These are phyloP conservation scores for Drosophila trichaetosa DNA, from an alignment of 2,888 invertebrate genomes.

Conservation along the genomic window DNA sequence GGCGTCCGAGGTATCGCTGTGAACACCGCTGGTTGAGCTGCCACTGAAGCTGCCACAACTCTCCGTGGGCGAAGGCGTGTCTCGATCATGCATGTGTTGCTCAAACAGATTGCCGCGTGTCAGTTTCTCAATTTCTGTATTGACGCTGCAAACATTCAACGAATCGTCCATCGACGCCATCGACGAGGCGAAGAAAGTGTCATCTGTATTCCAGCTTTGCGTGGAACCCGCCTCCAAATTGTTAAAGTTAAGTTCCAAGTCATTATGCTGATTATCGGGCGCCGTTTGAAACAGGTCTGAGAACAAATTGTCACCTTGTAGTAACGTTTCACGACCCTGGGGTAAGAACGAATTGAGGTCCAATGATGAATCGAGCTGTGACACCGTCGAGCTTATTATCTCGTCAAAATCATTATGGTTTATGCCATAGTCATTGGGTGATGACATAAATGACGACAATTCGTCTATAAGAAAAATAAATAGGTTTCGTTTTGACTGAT, in stretches of 20 bases:
- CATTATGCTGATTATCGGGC: conserved; percentile 31
- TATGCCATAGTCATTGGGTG: conserved; percentile 72
- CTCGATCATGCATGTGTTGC: conserved; percentile 61
- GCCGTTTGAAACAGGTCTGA: conserved; percentile 45
- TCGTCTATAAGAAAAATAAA: conserved; percentile 67
- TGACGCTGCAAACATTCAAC: conserved; percentile 75
- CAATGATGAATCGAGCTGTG: conserved; percentile 71
- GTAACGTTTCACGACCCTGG: conserved; percentile 24
- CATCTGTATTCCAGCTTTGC: conserved; percentile 41
- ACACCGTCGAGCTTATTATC: conserved; percentile 76
- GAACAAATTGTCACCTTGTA: conserved; percentile 43
- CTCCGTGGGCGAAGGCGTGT: conserved; percentile 82
- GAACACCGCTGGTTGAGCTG: conserved; percentile 79
- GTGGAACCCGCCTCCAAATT: conserved; percentile 55
- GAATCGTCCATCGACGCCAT: conserved; percentile 25
- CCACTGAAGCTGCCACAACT: conserved; percentile 76
- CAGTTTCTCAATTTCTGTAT: conserved; percentile 67
- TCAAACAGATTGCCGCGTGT: conserved; percentile 57
- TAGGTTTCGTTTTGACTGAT: neutral
- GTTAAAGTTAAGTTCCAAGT: conserved; percentile 53
- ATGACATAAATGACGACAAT: conserved; percentile 70
- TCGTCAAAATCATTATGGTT: conserved; percentile 77
- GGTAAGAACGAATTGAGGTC: conserved; percentile 63
- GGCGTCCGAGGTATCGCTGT: conserved; percentile 74
- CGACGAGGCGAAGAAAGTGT: conserved; percentile 43